Evolutionary conservation across 2,113 vertebrate genomes (phyloP).

Genomic region (Malaclemys terrapin): DNA sequence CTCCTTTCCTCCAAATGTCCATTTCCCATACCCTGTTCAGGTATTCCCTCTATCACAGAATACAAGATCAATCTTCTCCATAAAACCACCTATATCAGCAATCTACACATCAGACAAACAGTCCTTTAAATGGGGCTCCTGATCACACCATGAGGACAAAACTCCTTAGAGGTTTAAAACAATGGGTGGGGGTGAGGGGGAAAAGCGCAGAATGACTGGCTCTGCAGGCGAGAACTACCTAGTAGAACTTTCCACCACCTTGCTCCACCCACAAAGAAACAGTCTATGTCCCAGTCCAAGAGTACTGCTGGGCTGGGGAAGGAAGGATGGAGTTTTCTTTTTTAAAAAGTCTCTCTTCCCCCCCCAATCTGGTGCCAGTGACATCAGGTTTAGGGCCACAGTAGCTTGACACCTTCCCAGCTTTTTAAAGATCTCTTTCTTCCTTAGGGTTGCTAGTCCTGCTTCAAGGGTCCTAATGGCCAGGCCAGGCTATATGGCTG

Average conservation of each 20-base stretch:
- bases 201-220: not conserved
- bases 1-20: not conserved
- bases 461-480: not conserved
- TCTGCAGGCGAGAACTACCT: not conserved
- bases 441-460: not conserved
- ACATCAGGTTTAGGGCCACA: not conserved
- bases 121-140: not conserved
- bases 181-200: not conserved
- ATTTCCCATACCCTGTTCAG: not conserved
- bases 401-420: not conserved
- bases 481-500: not conserved
- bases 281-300: not conserved
- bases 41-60: too few relatives aligned
- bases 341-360: not conserved
- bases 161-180: not conserved
- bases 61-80: not conserved
- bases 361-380: not conserved
- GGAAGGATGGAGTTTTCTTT: not conserved
- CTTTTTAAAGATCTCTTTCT: not conserved
- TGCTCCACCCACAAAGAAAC: not conserved
- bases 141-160: accelerated
- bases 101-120: not conserved
- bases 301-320: not conserved
- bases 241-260: not conserved
- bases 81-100: not conserved